Evolutionary conservation across 2,888 invertebrate species (phyloP).

Genomic region (Papilio protenor): DNA sequence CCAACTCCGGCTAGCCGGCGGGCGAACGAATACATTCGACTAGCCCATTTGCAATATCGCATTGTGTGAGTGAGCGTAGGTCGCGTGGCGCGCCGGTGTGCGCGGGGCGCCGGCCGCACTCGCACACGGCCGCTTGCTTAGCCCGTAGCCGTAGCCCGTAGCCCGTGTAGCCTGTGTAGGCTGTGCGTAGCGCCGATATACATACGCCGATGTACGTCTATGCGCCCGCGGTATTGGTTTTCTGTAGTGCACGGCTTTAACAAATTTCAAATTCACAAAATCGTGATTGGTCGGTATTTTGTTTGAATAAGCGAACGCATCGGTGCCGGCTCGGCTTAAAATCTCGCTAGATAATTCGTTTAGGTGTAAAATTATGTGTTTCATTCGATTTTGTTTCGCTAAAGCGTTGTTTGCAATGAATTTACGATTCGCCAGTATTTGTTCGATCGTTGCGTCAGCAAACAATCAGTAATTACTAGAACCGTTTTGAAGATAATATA

Average conservation of each 20-base stretch:
- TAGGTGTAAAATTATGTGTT: constrained; percentile 77
- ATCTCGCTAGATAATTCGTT: constrained; percentile 76
- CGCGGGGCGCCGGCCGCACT: constrained; percentile 60
- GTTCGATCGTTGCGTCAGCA: constrained; percentile 54
- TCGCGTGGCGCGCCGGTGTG: constrained; percentile 48
- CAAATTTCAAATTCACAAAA: constrained; percentile 84
- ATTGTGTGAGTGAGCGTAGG: constrained; percentile 78
- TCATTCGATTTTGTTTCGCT: constrained; percentile 70
- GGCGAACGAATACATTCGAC: constrained; percentile 83
- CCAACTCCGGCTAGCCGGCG: constrained; percentile 68
- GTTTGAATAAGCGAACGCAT: constrained; percentile 78
- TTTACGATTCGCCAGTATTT: constrained; percentile 47
- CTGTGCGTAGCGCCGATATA: constrained; percentile 75
- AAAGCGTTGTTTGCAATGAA: constrained; percentile 62
- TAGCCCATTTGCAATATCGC: constrained; percentile 83
- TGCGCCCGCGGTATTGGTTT: constrained; percentile 79
- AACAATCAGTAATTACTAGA: constrained; percentile 59
- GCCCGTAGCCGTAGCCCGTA: constrained; percentile 48
- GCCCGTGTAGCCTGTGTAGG: constrained; percentile 9
- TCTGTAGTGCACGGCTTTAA: constrained; percentile 80
- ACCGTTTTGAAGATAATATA: constrained; percentile 52
- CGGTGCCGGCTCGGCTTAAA: constrained; percentile 64
- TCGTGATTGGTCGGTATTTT: constrained; percentile 82
- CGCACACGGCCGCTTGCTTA: constrained; percentile 74
- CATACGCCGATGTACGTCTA: constrained; percentile 49